Conservation (phyloP, 2,797 vertebrate genomes). For the Vespertilio murinus region DNA sequence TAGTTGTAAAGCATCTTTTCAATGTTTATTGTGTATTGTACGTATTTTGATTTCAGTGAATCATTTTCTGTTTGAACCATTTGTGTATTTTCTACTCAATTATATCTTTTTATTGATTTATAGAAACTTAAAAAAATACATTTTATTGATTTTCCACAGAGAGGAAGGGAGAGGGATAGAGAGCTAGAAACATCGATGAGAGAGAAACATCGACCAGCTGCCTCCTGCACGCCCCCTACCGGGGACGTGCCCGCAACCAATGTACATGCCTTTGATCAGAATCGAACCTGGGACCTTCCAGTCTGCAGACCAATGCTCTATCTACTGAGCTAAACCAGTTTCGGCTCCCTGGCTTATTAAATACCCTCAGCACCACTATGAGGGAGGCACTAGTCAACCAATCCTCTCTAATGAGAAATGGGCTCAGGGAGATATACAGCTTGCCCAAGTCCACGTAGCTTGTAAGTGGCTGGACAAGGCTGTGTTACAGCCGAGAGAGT, state of each 20-base stretch:
- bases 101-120: conserved; percentile 22
- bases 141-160: no score
- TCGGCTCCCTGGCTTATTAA: neutral
- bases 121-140: no score
- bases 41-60: neutral
- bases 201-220: no score
- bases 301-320: no score
- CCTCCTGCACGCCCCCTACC: no score
- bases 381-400: neutral
- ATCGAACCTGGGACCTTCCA: no score
- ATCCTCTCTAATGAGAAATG: neutral
- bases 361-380: neutral
- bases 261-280: no score
- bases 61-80: conserved; percentile 29
- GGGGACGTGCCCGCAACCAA: no score
- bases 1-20: neutral
- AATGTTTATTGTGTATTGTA: neutral
- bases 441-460: neutral
- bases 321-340: no score
- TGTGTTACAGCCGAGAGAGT: neutral
- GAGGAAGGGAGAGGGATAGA: no score
- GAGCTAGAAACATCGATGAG: no score
- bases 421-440: neutral
- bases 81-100: neutral
- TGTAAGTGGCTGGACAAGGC: neutral